Conservation (phyloP, 23 tunicate genomes). For the Botrylloides violaceus region DNA sequence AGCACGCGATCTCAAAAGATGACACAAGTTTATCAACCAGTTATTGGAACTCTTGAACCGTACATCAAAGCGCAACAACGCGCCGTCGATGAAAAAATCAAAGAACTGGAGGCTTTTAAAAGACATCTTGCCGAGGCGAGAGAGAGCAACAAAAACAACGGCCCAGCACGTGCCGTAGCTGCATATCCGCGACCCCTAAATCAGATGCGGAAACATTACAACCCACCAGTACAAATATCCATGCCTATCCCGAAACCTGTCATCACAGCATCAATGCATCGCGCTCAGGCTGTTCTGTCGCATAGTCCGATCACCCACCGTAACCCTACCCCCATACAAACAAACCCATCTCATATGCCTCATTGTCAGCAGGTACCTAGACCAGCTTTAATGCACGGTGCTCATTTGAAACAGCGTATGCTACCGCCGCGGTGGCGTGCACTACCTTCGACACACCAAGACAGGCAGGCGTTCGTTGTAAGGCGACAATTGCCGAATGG, state of each 20-base stretch:
- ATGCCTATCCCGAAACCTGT: too few species aligned
- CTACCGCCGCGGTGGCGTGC: neutral
- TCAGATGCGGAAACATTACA: neutral
- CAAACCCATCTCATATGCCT: neutral
- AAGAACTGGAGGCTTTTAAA: constrained; percentile 7
- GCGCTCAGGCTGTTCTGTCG: too few species aligned
- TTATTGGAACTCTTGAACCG: neutral
- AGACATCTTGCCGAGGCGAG: neutral
- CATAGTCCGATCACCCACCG: neutral
- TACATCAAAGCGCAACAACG: constrained; percentile 15
- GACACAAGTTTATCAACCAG: constrained; percentile 10
- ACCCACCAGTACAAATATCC: neutral
- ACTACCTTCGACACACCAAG: neutral
- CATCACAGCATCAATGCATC: neutral
- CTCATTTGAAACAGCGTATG: neutral
- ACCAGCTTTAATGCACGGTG: neutral
- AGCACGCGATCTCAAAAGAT: neutral
- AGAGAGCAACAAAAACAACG: neutral
- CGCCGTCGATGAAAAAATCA: constrained; percentile 7
- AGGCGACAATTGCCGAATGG: neutral
- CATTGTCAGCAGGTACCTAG: neutral
- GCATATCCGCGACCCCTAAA: neutral
- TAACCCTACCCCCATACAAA: neutral
- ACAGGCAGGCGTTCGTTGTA: neutral
- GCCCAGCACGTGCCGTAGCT: neutral